phyloP scores from a whole-genome alignment of 2,888 invertebrate genomes.

The Copidosoma aretas region DNA sequence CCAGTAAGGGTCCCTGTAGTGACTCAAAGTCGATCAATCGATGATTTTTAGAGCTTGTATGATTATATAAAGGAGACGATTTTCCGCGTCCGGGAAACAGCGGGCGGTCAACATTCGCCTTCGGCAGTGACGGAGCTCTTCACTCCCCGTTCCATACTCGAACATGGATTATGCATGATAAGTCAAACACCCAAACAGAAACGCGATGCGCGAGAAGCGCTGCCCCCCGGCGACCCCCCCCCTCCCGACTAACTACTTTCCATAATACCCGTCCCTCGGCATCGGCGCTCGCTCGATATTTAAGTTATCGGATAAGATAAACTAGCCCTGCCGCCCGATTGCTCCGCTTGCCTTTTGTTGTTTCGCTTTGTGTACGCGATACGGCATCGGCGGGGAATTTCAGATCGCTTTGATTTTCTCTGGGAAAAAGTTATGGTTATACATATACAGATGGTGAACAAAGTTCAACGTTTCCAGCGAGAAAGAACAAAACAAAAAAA shows the following conservation, averaged over 20 bases:
- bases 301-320: background rate
- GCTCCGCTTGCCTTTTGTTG: background rate
- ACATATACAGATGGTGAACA: background rate
- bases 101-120: background rate
- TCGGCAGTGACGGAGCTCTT: background rate
- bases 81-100: too few relatives aligned
- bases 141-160: background rate
- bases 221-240: background rate
- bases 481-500: too few relatives aligned
- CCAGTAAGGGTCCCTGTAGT: too few relatives aligned
- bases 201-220: conserved; percentile 3
- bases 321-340: background rate
- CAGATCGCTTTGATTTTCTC: background rate
- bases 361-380: background rate
- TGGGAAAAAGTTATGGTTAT: background rate
- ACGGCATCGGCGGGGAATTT: too few relatives aligned
- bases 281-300: conserved; percentile 6
- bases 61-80: too few relatives aligned
- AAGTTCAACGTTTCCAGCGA: too few relatives aligned
- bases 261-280: background rate
- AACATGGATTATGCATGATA: conserved; percentile 23
- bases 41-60: too few relatives aligned
- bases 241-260: background rate
- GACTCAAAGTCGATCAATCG: too few relatives aligned
- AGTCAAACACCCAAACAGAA: conserved; percentile 30